phyloP scores from a whole-genome alignment of 2,797 vertebrate species.

The Manis pentadactyla region DNA sequence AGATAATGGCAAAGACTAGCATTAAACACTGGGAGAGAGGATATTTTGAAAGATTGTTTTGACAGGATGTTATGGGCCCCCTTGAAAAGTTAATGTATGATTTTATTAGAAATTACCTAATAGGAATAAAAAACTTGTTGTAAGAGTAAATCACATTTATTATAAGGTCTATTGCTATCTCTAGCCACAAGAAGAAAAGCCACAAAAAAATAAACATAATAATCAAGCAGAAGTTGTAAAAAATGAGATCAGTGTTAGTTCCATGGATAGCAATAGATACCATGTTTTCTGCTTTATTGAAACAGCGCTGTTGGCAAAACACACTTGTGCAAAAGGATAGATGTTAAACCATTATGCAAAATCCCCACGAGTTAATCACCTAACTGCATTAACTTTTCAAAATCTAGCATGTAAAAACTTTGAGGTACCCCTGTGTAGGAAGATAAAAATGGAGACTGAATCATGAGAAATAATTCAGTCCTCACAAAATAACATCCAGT shows the following conservation, averaged over 20 bases:
- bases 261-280: not conserved
- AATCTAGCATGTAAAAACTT: not conserved
- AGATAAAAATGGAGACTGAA: not conserved
- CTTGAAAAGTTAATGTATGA: not conserved
- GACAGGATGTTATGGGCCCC: not conserved
- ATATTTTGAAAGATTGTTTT: slow-evolving; percentile 21
- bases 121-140: not conserved
- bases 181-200: not conserved
- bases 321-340: not conserved
- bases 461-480: not conserved
- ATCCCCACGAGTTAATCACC: not conserved
- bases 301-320: not conserved
- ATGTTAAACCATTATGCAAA: not conserved
- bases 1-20: not conserved
- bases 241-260: not conserved
- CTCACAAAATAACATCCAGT: not conserved
- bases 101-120: slow-evolving; percentile 13
- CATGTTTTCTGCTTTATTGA: not conserved
- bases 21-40: not conserved
- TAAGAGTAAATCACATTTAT: not conserved
- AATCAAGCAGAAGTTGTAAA: not conserved
- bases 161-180: not conserved
- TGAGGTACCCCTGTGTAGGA: not conserved
- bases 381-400: not conserved
- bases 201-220: not conserved